These are phyloP conservation scores for Aphelinus certus DNA, from an alignment of 1,140 invertebrate species.

Conservation along the genomic window DNA sequence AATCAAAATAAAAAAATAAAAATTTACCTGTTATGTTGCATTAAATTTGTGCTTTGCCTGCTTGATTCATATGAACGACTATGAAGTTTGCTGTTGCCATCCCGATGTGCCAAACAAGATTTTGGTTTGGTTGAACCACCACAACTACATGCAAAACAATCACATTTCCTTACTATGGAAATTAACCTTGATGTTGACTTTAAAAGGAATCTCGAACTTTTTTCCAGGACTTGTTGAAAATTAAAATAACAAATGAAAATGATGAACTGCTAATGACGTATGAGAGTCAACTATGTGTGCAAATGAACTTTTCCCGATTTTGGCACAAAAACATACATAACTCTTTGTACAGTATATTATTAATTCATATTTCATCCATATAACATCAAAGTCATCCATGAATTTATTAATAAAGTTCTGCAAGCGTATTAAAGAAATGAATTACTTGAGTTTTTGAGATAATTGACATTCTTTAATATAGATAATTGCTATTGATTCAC, in stretches of 20 bases:
- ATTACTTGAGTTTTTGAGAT: too few species aligned
- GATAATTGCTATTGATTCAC: too few species aligned
- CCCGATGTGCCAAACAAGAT: slow-evolving; percentile 78
- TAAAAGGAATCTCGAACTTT: slow-evolving; percentile 33
- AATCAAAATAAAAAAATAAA: slow-evolving; percentile 18
- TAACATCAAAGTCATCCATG: too few species aligned
- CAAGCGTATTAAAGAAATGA: too few species aligned
- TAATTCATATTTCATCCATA: too few species aligned
- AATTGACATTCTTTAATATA: too few species aligned
- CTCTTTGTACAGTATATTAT: too few species aligned
- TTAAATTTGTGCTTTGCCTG: slow-evolving; percentile 64
- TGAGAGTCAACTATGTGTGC: slow-evolving; percentile 41
- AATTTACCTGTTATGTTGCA: slow-evolving; percentile 68
- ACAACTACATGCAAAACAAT: slow-evolving; percentile 72
- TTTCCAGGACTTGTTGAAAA: slow-evolving; percentile 35
- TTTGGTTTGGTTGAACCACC: slow-evolving; percentile 76
- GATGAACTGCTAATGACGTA: slow-evolving; percentile 38
- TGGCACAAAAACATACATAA: slow-evolving; percentile 25
- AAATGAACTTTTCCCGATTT: slow-evolving; percentile 39
- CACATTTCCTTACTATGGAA: slow-evolving; percentile 59
- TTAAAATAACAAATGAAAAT: slow-evolving; percentile 36
- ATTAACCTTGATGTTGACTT: slow-evolving; percentile 37
- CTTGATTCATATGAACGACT: slow-evolving; percentile 66
- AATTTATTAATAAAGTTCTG: too few species aligned
- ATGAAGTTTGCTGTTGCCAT: slow-evolving; percentile 67